phyloP scores from a whole-genome alignment of 2,797 vertebrate genomes.

The Botia almorhae region DNA sequence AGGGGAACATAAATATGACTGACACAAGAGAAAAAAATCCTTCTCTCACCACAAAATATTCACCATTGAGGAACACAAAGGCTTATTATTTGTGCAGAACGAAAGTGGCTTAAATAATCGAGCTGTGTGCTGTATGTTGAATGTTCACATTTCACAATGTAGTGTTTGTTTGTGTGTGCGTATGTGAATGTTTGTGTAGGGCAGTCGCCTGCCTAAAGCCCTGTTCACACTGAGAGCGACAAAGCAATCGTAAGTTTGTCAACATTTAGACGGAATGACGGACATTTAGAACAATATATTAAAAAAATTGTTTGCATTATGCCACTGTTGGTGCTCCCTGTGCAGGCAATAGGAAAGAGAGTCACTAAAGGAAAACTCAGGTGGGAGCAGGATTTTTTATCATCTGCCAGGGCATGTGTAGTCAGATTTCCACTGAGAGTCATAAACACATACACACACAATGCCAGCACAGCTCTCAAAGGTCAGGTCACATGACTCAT shows the following conservation, averaged over 20 bases:
- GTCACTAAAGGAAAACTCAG: not conserved
- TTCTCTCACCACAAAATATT: not conserved
- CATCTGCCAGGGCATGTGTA: conserved; percentile 7
- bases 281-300: not conserved
- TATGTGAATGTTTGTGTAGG: conserved; percentile 21
- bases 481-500: conserved; percentile 44
- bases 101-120: conserved; percentile 6
- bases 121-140: not conserved
- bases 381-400: conserved; percentile 1
- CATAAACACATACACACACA: conserved; percentile 6
- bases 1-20: conserved; percentile 19
- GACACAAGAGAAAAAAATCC: conserved; percentile 17
- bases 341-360: not conserved
- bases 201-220: not conserved
- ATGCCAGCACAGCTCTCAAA: conserved; percentile 38
- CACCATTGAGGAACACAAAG: not conserved
- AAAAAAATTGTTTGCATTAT: not conserved
- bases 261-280: not conserved
- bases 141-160: conserved; percentile 9
- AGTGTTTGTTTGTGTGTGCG: conserved; percentile 21
- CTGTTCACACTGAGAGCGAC: not conserved
- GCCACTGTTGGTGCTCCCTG: not conserved
- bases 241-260: no score
- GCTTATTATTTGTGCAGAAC: conserved; percentile 3
- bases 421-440: conserved; percentile 35